Conservation (phyloP, 2,113 vertebrate genomes). For the Xyrauchen texanus region DNA sequence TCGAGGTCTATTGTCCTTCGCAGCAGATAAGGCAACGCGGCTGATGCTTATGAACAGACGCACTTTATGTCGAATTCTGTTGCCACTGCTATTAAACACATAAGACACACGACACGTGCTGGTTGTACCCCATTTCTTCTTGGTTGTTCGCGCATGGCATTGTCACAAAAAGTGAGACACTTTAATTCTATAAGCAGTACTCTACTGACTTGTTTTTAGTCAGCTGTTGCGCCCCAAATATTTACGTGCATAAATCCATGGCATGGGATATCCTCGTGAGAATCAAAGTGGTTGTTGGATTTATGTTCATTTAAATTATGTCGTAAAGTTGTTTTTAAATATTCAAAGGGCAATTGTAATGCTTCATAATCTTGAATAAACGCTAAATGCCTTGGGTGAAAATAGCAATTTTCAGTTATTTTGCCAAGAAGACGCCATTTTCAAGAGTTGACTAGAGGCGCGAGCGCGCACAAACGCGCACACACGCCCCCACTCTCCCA, state of each 20-base stretch:
- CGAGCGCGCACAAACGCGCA: constrained; percentile 35
- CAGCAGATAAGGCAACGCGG: constrained; percentile 46
- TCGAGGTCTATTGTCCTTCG: constrained; percentile 75
- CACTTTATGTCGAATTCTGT: constrained; percentile 4
- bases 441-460: constrained; percentile 63
- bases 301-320: background rate
- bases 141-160: constrained; percentile 23
- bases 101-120: constrained; percentile 19
- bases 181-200: constrained; percentile 29
- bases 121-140: background rate
- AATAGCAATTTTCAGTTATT: constrained; percentile 58
- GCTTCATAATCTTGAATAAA: background rate
- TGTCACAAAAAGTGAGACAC: constrained; percentile 33
- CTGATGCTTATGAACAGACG: constrained; percentile 37
- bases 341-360: background rate
- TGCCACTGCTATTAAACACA: constrained; percentile 6
- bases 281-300: background rate
- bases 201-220: background rate
- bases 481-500: constrained; percentile 12
- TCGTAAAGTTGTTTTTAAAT: background rate
- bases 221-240: constrained; percentile 32
- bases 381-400: background rate
- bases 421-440: constrained; percentile 75
- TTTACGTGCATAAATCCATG: background rate
- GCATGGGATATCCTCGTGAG: background rate